Conservation (phyloP, 2,113 vertebrate genomes). For the Perca flavescens region DNA sequence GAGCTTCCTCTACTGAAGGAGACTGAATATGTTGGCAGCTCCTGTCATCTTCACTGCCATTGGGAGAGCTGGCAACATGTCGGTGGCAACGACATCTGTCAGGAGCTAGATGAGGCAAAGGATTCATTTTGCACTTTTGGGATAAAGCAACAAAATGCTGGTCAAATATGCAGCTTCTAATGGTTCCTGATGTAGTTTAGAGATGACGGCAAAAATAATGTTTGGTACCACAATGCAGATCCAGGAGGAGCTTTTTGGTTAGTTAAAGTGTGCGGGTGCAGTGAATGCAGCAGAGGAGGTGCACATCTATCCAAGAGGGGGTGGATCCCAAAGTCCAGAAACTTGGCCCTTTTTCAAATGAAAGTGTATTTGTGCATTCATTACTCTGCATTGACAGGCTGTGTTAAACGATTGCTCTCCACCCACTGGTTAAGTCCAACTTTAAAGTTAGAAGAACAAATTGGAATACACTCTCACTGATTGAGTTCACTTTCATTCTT, state of each 20-base stretch:
- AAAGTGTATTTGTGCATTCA: conserved; percentile 68
- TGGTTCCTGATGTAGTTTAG: conserved; percentile 1
- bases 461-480: conserved; percentile 38
- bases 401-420: conserved; percentile 49
- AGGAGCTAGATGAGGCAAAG: conserved; percentile 47
- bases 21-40: conserved; percentile 65
- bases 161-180: conserved; percentile 28
- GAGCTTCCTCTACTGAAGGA: conserved; percentile 55
- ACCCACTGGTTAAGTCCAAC: conserved; percentile 57
- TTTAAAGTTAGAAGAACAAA: conserved; percentile 51
- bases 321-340: conserved; percentile 43
- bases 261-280: conserved; percentile 17
- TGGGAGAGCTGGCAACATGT: conserved; percentile 56
- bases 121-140: conserved; percentile 52
- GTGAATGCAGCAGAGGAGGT: conserved; percentile 8
- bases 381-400: conserved; percentile 53
- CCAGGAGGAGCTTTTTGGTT: not conserved
- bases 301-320: conserved; percentile 20
- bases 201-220: conserved; percentile 10
- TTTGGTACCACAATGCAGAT: conserved; percentile 5
- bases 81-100: conserved; percentile 71
- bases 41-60: conserved; percentile 47
- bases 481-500: conserved; percentile 35
- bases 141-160: conserved; percentile 37
- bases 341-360: conserved; percentile 72